Conservation (phyloP, 2,888 invertebrate species). For the Drosophila picticornis region DNA sequence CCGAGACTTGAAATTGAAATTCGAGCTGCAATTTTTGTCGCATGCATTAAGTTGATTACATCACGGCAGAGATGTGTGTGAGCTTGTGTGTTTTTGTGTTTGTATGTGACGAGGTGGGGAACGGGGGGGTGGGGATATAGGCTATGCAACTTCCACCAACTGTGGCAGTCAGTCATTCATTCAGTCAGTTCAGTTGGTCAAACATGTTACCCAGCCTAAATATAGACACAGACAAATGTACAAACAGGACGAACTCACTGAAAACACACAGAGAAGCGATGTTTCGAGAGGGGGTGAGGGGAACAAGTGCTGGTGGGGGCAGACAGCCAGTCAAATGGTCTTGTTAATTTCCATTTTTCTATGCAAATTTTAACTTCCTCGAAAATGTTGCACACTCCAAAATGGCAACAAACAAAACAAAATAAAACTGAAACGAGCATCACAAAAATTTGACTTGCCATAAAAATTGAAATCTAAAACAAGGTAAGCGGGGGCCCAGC, state of each 20-base stretch:
- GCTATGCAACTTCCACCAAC: conserved; percentile 61
- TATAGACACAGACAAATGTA: conserved; percentile 71
- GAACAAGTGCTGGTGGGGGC: background rate
- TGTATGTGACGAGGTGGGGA: conserved; percentile 1
- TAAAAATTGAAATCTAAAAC: conserved; percentile 77
- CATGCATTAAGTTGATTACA: conserved; percentile 78
- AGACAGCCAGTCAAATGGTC: conserved; percentile 77
- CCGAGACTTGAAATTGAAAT: conserved; percentile 64
- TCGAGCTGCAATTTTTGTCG: conserved; percentile 77
- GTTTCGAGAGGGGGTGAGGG: background rate
- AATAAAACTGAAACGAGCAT: conserved; percentile 59
- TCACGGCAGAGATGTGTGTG: conserved; percentile 53
- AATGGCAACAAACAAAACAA: conserved; percentile 54
- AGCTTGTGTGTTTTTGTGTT: background rate
- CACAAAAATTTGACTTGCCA: conserved; percentile 79
- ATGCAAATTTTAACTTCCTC: conserved; percentile 83
- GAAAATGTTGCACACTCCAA: conserved; percentile 65
- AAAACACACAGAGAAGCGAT: conserved; percentile 9
- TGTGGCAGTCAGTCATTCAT: conserved; percentile 79
- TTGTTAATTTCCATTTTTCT: conserved; percentile 83
- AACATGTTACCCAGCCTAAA: conserved; percentile 73
- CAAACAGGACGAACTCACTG: conserved; percentile 65
- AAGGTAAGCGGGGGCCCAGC: conserved; percentile 29
- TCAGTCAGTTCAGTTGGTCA: conserved; percentile 81
- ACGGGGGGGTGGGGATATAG: conserved; percentile 14